These are phyloP conservation scores for Rhagologus leucostigma DNA, from an alignment of 2,113 vertebrate genomes.

Conservation along the genomic window DNA sequence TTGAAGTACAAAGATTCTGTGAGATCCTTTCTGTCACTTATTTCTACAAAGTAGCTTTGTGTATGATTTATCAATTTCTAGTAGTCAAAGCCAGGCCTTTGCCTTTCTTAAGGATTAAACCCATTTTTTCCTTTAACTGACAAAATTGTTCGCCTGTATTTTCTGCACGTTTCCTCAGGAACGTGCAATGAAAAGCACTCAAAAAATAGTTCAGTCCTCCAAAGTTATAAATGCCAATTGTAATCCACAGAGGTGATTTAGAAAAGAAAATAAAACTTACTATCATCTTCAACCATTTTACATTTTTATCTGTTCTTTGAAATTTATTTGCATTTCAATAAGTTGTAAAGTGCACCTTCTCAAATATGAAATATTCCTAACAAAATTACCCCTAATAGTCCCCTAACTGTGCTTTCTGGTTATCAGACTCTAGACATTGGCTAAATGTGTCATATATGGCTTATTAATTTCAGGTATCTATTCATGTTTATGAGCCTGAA, in stretches of 20 bases:
- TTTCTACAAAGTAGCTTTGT: background rate
- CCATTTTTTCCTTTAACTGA: background rate
- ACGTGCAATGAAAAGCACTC: background rate
- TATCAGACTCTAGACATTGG: background rate
- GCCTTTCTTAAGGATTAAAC: background rate
- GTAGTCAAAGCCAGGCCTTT: background rate
- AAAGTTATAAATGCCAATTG: background rate
- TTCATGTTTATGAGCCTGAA: slow-evolving; percentile 26
- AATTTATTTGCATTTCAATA: slow-evolving; percentile 37
- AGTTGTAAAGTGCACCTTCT: slow-evolving; percentile 3
- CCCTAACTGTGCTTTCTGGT: background rate
- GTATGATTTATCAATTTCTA: background rate
- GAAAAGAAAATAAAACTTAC: slow-evolving; percentile 26
- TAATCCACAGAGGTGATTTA: slow-evolving; percentile 25
- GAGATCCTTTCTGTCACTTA: background rate
- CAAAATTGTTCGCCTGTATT: background rate
- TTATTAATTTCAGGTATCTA: slow-evolving; percentile 33
- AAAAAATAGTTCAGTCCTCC: background rate
- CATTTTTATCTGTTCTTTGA: slow-evolving; percentile 14
- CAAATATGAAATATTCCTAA: background rate
- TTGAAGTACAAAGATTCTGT: background rate
- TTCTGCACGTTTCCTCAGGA: background rate
- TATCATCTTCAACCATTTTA: background rate
- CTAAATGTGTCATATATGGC: background rate
- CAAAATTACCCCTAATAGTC: background rate